Evolutionary conservation across 2,888 invertebrate species (phyloP).

Genomic region (Eueremaeus valkanovi): DNA sequence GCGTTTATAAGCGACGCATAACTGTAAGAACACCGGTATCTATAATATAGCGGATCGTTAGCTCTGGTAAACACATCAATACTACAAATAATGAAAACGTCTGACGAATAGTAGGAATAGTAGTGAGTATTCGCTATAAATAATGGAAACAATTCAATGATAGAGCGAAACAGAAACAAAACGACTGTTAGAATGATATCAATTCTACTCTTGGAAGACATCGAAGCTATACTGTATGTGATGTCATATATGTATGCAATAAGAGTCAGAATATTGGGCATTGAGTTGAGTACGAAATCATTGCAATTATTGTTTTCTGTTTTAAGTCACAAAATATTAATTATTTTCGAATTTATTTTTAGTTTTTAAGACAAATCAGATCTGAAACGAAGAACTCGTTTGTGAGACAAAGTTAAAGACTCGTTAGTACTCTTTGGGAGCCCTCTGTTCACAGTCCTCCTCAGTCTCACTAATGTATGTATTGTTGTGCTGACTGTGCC

Average conservation of each 20-base stretch:
- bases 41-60: neutral
- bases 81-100: neutral
- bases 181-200: neutral
- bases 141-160: neutral
- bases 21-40: neutral
- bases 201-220: too few species aligned
- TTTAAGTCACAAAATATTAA: constrained; percentile 2
- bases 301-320: neutral
- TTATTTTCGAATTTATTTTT: neutral
- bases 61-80: neutral
- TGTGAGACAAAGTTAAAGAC: neutral
- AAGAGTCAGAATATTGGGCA: too few species aligned
- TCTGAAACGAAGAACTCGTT: neutral
- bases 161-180: neutral
- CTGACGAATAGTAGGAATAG: neutral
- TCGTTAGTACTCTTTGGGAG: neutral
- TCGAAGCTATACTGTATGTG: too few species aligned
- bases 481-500: too few species aligned
- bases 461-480: neutral
- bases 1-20: neutral
- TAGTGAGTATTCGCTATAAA: neutral
- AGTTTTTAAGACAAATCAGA: neutral
- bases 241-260: too few species aligned
- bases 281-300: neutral
- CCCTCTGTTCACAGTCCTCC: neutral